Percentiles rank a stretch among this genome's conserved stretches.
These are phyloP conservation scores for Vicugna pacos DNA, from an alignment of 2,113 vertebrate genomes.

Conservation along the genomic window DNA sequence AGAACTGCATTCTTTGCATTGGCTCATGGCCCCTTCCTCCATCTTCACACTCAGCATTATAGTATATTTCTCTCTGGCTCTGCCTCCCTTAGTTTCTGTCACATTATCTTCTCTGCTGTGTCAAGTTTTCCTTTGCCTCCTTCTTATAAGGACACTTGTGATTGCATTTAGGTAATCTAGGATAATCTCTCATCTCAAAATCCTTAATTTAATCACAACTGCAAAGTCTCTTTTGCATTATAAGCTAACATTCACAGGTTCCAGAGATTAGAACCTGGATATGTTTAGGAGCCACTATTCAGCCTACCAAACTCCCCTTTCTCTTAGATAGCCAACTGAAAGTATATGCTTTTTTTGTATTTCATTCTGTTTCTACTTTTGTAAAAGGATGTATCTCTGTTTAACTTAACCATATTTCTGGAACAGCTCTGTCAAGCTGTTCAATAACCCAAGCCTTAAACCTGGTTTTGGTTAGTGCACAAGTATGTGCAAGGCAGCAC, in stretches of 20 bases:
- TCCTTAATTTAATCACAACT: neutral
- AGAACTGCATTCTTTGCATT: neutral
- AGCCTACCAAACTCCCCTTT: neutral
- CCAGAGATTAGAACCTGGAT: neutral
- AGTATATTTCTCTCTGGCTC: neutral
- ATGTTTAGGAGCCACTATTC: neutral
- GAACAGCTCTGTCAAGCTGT: constrained; percentile 28
- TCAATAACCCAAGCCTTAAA: constrained; percentile 44
- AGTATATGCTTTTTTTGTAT: constrained; percentile 72
- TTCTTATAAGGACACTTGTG: neutral
- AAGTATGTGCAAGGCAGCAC: constrained; percentile 80
- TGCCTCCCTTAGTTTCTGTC: neutral
- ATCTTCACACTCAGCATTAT: neutral
- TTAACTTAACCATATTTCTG: constrained; percentile 72
- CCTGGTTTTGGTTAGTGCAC: constrained; percentile 81
- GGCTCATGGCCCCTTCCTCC: neutral
- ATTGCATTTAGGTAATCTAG: neutral
- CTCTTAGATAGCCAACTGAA: neutral
- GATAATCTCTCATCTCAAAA: neutral
- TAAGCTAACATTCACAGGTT: neutral
- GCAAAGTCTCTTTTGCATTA: neutral
- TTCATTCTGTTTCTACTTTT: constrained; percentile 81
- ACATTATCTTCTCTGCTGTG: neutral
- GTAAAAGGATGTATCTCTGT: constrained; percentile 23
- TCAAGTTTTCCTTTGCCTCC: neutral